Evolutionary conservation across 2,113 vertebrate species (phyloP), one percentile per base, ranked within the genome.

Genomic region (Murina feae): DNA sequence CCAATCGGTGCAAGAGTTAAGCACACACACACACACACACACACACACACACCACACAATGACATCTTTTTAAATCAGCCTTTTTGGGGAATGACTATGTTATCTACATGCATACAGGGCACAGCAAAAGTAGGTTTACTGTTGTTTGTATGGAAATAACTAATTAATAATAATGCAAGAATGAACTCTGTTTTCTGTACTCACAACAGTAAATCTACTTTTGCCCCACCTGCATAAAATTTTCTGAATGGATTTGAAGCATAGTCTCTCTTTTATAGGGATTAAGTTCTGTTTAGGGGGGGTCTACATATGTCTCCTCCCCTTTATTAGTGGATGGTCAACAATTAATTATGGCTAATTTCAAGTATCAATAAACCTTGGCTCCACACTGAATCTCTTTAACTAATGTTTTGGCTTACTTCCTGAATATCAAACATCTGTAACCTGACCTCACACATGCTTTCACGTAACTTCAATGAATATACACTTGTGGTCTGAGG

Each of bases 321-420:
- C 32, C 5, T 49, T 91, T 7, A 20, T 83, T 93, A 86, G 20
- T 44, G n/a, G 44, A 32, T 42, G 23, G 42, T 53, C 44, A 89
- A 42, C 25, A 49, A 55, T 55, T 65, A 84, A 37, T 75, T 42
- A 86, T 37, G 63, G 28, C 18, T 86, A 89, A 81, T 76, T 85
- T 60, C 78, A 94, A 90, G 47, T 87, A 42, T 49, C 76, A 68
- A 11, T 55, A 86, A 92, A 94, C 71, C n/a, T 58, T 69, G 28
- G 5, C 28, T 82, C 30, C 12, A 58, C 8, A 37, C 74, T 66
- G 85, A 25, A 65, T 81, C 85, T 68, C 63, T 79, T 82, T 75
- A 49, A 25, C 35, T 78, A 63, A 71, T 49, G 51, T 71, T 74
- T 91, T 55, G 37, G 23, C 44, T 93, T n/a, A n/a, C 21, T 85